Base-by-base conservation (phyloP, 53 echinoderm and acorn worm genomes). In the Luidia sarsii region DNA sequence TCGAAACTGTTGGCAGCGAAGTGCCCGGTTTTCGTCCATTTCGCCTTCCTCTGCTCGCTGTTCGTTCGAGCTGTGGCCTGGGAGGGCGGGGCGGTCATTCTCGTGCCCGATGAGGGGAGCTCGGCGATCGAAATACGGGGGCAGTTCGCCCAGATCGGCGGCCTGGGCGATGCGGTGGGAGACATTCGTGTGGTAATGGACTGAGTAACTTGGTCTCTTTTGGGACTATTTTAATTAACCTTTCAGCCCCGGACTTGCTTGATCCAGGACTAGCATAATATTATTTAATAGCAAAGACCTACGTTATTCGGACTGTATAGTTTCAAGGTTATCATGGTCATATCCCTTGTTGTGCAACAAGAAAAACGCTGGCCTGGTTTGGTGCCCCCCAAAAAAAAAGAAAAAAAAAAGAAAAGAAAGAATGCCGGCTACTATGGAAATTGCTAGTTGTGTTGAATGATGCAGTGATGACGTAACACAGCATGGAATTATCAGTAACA, bases 81-180 rank as follows among this genome's bases (percentile, higher is more conserved):
- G 30, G 43, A 77, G 59, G 32, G 48, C 20, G 61, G 30, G 46
- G 77, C 77, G 22, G 77, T 77, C 7, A 31, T 77, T 27, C 30
- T 77, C 37, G 27, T 77, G 77, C 60, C 59, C 7, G 43, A 77
- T 28, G 33, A 31, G 6, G n/a, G 62, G 7, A 21, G 48, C 31
- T n/a, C 60, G 27, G 77, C 41, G n/a, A 48, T 77, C 39, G 77
- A 77, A 46, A 77, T 77, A 9, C 48, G 77, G 20, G 77, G 77
- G 5, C 77, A 60, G 9, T 77, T 77, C 32, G 77, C 45, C 4
- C 46, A 30, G 1, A 77, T 77, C 46, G 77, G 77, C 28, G 77
- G 77, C 16, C 16, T 13, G 37, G 48, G 30, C 3, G 16, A n/a
- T 60, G 77, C 56, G 11, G 77, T 29, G 31, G 62, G 43, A 36